A percentile compares a stretch with the other conserved stretches of the same genome.
Evolutionary conservation across 2,113 vertebrate genomes (phyloP).

Genomic region (Pungitius pungitius): DNA sequence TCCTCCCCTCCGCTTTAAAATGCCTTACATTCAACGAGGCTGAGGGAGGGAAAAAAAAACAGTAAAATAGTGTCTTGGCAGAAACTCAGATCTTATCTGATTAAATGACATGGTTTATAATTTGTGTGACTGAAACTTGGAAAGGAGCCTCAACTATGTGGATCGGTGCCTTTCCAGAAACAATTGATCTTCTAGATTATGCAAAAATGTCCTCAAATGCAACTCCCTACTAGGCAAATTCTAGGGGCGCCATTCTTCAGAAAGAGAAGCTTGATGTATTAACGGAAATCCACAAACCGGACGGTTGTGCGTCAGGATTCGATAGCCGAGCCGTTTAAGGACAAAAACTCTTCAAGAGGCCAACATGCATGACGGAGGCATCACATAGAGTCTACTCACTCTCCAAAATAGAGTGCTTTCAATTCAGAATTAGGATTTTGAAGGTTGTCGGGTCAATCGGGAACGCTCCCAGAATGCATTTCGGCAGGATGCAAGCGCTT

Average conservation of each 20-base stretch:
- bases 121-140: constrained; percentile 42
- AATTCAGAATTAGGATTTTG: neutral
- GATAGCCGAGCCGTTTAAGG: neutral
- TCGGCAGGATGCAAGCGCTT: neutral
- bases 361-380: neutral
- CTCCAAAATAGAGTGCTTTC: neutral
- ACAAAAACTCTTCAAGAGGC: neutral
- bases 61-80: neutral
- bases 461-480: neutral
- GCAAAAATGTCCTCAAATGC: constrained; percentile 35
- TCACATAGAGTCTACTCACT: neutral
- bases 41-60: constrained; percentile 1
- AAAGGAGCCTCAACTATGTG: constrained; percentile 22
- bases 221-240: constrained; percentile 30
- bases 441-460: neutral
- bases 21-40: neutral
- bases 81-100: constrained; percentile 18
- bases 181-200: constrained; percentile 35
- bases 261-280: constrained; percentile 9
- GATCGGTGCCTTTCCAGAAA: constrained; percentile 33
- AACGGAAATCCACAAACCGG: neutral
- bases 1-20: neutral
- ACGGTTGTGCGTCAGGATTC: neutral
- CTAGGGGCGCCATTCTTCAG: constrained; percentile 24
- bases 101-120: constrained; percentile 30